Conservation (phyloP, 2,797 vertebrate species). For the Melanotaenia pygmaea region DNA sequence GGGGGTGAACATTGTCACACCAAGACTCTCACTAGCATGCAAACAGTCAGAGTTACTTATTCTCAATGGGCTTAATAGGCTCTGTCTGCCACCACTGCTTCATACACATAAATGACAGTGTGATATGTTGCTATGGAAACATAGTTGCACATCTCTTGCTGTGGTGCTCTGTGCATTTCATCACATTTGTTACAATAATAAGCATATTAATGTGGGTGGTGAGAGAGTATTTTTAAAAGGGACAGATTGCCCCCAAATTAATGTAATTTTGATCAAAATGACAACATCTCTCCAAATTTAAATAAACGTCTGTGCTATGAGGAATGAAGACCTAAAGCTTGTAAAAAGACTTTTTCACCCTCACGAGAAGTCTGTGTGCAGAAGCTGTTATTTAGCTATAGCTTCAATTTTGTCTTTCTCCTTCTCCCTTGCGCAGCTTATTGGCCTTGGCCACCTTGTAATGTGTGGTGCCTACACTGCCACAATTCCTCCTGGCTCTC, state of each 20-base stretch:
- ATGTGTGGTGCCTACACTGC: conserved; percentile 80
- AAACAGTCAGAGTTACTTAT: conserved; percentile 69
- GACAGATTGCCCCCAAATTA: conserved; percentile 57
- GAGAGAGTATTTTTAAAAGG: conserved; percentile 61
- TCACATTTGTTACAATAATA: conserved; percentile 66
- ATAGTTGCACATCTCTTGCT: conserved; percentile 63
- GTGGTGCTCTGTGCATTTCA: conserved; percentile 62
- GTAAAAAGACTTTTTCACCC: conserved; percentile 35
- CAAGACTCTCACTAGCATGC: conserved; percentile 52
- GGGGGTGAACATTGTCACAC: conserved; percentile 38
- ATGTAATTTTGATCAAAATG: conserved; percentile 53
- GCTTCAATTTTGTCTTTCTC: conserved; percentile 60
- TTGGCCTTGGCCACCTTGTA: conserved; percentile 81
- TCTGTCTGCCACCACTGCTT: conserved; percentile 58
- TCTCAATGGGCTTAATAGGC: conserved; percentile 73
- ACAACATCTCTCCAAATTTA: conserved; percentile 52
- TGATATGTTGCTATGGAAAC: conserved; percentile 80
- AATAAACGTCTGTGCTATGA: conserved; percentile 30
- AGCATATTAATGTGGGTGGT: conserved; percentile 62
- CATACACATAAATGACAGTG: conserved; percentile 25
- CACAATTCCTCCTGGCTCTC: conserved; percentile 82
- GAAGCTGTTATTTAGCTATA: conserved; percentile 68
- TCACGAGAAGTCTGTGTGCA: conserved; percentile 31
- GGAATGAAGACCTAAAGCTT: conserved; percentile 47
- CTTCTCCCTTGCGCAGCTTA: conserved; percentile 68